Conservation (phyloP, 2,113 vertebrate species). For the Lophius piscatorius region DNA sequence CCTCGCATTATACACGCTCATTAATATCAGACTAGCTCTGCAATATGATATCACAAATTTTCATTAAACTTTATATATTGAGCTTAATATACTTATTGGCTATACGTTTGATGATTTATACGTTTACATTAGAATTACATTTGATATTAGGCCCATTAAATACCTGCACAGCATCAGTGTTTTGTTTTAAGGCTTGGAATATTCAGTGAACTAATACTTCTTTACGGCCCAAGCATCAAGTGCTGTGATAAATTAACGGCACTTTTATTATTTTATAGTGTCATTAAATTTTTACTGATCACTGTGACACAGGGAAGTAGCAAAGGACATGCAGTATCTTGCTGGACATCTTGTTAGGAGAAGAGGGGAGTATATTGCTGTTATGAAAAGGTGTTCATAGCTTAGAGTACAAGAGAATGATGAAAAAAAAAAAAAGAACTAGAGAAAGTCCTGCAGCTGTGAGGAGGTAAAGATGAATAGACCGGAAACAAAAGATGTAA, state of each 20-base stretch:
- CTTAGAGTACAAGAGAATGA: constrained; percentile 15
- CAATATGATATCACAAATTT: constrained; percentile 90
- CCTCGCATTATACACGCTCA: constrained; percentile 58
- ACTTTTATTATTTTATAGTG: constrained; percentile 99
- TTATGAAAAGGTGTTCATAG: constrained; percentile 44
- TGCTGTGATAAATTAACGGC: constrained; percentile 98
- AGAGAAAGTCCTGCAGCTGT: constrained; percentile 6
- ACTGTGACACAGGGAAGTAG: constrained; percentile 93
- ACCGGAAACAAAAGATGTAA: constrained; percentile 82
- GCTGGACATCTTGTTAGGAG: constrained; percentile 80
- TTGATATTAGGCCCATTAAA: constrained; percentile 93
- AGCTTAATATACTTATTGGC: constrained; percentile 99
- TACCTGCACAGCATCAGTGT: constrained; percentile 86
- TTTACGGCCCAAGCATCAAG: constrained; percentile 93
- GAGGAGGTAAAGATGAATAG: constrained; percentile 52
- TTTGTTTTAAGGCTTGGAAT: constrained; percentile 92
- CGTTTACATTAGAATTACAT: constrained; percentile 88
- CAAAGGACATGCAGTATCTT: constrained; percentile 90
- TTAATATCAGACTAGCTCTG: constrained; percentile 71
- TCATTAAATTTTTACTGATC: constrained; percentile 99
- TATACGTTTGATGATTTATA: constrained; percentile 93
- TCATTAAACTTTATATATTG: constrained; percentile 98
- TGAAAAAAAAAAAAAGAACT: not conserved
- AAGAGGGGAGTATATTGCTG: constrained; percentile 25
- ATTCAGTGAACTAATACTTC: constrained; percentile 95